Evolutionary conservation across 2,888 invertebrate species (phyloP).

Genomic region (Eilema griseolum): DNA sequence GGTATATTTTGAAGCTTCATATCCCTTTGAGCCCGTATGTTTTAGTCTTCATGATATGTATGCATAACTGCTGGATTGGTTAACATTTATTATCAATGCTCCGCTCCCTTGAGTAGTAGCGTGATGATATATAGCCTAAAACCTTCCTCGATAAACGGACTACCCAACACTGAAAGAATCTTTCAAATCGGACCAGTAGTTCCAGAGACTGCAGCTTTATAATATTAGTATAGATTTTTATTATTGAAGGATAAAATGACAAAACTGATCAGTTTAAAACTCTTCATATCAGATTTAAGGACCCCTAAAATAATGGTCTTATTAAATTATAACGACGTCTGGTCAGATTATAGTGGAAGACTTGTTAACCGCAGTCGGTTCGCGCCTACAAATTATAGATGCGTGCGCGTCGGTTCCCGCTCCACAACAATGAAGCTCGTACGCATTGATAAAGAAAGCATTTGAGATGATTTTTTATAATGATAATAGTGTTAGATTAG

Average conservation of each 20-base stretch:
- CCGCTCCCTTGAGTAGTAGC: too few relatives aligned
- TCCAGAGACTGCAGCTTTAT: too few relatives aligned
- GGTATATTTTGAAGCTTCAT: too few relatives aligned
- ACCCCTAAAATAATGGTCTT: slow-evolving; percentile 20
- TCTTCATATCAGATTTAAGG: slow-evolving; percentile 6
- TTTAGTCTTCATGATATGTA: too few relatives aligned
- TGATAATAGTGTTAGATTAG: slow-evolving; percentile 10
- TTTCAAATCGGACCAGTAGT: too few relatives aligned
- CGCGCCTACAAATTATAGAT: slow-evolving; percentile 46
- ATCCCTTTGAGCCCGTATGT: too few relatives aligned
- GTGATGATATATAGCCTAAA: too few relatives aligned
- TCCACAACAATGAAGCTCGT: slow-evolving; percentile 19
- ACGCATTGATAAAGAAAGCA: slow-evolving; percentile 30
- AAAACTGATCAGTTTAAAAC: background rate
- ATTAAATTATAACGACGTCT: slow-evolving; percentile 43
- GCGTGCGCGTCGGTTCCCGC: slow-evolving; percentile 23
- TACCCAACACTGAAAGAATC: too few relatives aligned
- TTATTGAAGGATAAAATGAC: background rate
- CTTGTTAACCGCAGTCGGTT: slow-evolving; percentile 37
- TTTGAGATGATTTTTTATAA: slow-evolving; percentile 15
- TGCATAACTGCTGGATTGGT: too few relatives aligned
- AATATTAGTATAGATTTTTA: background rate
- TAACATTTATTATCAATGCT: too few relatives aligned
- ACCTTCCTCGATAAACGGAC: too few relatives aligned
- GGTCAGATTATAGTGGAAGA: slow-evolving; percentile 46